Conservation (phyloP, 2,888 invertebrate species). For the Orthonevra nobilis region DNA sequence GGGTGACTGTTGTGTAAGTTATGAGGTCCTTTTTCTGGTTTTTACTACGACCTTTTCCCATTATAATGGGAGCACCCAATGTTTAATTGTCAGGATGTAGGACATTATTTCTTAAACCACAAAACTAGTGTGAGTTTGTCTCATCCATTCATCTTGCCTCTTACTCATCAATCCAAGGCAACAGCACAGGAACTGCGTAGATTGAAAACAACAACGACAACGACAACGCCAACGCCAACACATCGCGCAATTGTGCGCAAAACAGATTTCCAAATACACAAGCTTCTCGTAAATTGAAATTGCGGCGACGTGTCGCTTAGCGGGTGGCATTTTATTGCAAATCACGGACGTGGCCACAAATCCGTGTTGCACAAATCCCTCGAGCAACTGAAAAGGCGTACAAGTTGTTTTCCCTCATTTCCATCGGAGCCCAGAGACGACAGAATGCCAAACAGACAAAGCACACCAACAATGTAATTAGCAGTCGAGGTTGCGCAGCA, state of each 20-base stretch:
- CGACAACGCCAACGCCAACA: conserved; percentile 48
- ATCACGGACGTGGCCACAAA: conserved; percentile 6
- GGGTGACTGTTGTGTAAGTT: conserved; percentile 48
- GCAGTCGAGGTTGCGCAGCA: conserved; percentile 14
- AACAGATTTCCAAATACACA: conserved; percentile 11
- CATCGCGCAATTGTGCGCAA: conserved; percentile 15
- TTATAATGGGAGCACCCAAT: conserved; percentile 2
- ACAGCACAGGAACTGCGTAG: no score
- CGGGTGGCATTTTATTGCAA: conserved; percentile 59
- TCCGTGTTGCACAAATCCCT: conserved; percentile 4
- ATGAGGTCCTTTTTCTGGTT: conserved; percentile 35
- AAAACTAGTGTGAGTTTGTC: neutral
- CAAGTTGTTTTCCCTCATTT: conserved; percentile 36
- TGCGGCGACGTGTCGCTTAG: conserved; percentile 53
- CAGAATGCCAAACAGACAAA: conserved; percentile 7
- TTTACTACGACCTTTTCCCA: conserved; percentile 8
- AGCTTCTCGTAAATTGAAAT: conserved; percentile 50
- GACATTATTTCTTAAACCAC: neutral
- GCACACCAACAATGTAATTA: conserved; percentile 27
- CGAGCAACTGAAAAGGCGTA: conserved; percentile 49
- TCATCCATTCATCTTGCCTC: neutral
- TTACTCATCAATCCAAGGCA: no score
- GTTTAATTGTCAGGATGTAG: conserved; percentile 23
- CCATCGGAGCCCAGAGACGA: conserved; percentile 5
- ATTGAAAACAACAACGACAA: conserved; percentile 43